Evolutionary conservation across 2,113 vertebrate genomes (phyloP), one percentile per base, ranked within the genome.

Genomic region (Petroica traversi): DNA sequence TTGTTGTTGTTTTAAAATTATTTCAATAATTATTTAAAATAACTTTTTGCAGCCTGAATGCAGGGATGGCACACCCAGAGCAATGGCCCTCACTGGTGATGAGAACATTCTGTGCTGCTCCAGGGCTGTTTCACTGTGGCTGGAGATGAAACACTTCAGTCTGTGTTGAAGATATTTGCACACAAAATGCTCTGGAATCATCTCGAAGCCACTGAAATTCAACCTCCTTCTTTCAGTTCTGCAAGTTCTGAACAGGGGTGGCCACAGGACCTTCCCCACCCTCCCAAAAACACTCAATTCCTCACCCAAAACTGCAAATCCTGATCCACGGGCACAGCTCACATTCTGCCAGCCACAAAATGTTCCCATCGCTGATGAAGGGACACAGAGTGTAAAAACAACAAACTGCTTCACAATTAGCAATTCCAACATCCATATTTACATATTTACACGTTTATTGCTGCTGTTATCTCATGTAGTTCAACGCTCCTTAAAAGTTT

Each of bases 361-460:
- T 0, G 1, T 38, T 41, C 4, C 0, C 4, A 8, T 19, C 38
- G 19, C 19, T 14, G 48, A 40, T 0, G 3, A 87, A 71, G 33
- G 45, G 33, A 31, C 6, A 8, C 0, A 24, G 48, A 41, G 31
- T 19, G n/a, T 36, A 25, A 54, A 72, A 93, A 25, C 41, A 48
- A 23, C 6, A 12, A 59, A 26, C 2, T 2, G 4, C 26, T 13
- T 40, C 52, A 45, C n/a, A 58, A 12, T 8, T 34, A 88, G 4
- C 12, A 41, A 38, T 19, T 51, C 3, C 45, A 49, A 69, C 83
- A 41, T 12, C 49, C 18, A 3, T 28, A 75, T 59, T 89, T 13
- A 38, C 6, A n/a, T n/a, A n/a, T n/a, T n/a, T n/a, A 63, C 8
- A 1, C 40, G n/a, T 36, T 26, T 15, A n/a, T 55, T 77, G 18